Conservation (phyloP, 2,888 invertebrate genomes). For the Anaspis maculata region DNA sequence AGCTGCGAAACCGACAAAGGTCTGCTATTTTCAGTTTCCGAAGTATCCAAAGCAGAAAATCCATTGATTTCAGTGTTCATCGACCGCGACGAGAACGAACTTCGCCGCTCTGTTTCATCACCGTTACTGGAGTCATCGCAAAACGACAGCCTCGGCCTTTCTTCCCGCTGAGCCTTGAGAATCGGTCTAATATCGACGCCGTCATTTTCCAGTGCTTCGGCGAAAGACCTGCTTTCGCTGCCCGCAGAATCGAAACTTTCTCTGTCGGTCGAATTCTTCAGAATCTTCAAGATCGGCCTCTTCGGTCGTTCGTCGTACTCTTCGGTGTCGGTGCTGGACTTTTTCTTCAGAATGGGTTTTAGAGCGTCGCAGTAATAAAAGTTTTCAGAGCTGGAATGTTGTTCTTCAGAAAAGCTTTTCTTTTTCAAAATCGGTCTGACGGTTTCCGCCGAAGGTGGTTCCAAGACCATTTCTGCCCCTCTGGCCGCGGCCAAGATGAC, state of each 20-base stretch:
- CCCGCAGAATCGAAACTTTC: slow-evolving; percentile 17
- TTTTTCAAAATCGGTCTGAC: slow-evolving; percentile 77
- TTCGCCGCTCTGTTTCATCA: no score
- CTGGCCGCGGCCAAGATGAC: slow-evolving; percentile 57
- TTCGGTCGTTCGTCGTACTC: slow-evolving; percentile 66
- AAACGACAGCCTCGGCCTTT: slow-evolving; percentile 58
- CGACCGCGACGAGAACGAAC: no score
- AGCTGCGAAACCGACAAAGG: slow-evolving; percentile 62
- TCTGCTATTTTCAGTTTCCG: no score
- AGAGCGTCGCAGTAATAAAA: slow-evolving; percentile 40
- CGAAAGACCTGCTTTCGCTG: slow-evolving; percentile 30
- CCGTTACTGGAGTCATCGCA: slow-evolving; percentile 41
- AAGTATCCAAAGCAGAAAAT: no score
- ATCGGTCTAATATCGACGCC: slow-evolving; percentile 55
- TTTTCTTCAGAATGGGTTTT: slow-evolving; percentile 80
- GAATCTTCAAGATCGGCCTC: slow-evolving; percentile 69
- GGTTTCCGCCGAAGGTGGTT: slow-evolving; percentile 33
- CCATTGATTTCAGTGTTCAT: no score
- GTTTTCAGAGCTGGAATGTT: slow-evolving; percentile 44
- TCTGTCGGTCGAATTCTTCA: slow-evolving; percentile 45
- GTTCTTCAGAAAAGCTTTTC: slow-evolving; percentile 67
- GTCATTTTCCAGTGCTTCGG: no score
- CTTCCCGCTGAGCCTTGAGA: slow-evolving; percentile 54
- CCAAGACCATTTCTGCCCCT: slow-evolving; percentile 43
- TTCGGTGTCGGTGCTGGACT: slow-evolving; percentile 67